Base-by-base conservation (phyloP, 1,140 invertebrate genomes). In the Drosophila erecta region DNA sequence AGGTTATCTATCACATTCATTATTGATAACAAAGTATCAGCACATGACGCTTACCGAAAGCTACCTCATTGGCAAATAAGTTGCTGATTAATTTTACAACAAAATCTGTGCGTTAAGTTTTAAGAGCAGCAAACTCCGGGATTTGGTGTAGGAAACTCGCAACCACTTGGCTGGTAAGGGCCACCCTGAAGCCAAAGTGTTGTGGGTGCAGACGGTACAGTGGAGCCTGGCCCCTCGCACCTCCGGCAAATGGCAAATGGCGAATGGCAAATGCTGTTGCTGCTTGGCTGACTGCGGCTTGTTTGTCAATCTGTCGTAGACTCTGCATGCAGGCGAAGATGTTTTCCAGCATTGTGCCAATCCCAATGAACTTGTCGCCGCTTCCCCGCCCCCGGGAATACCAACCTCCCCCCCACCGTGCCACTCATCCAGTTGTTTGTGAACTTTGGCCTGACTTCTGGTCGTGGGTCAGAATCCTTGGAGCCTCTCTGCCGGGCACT, bases 281-380 rank as follows among this genome's bases (percentile, higher is more conserved):
- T 87, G 84, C 84, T 79, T 79, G 76, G 72, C 76, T 87, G 84
- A 66, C 76, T 87, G 84, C 51, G 84, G 84, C 84, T 87, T 87
- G 84, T 87, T 87, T 87, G 84, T 87, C 84, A 87, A 87, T 87
- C 84, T 87, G 84, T 84, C 83, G 72, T 81, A 76, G 58, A 64
- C 56, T 50, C 61, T 51, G 60, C 67, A 70, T 79, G 60, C 75
- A 56, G 55, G 53, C 76, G 17, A 64, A 78, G 76, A 73, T 74
- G 76, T 58, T 77, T 33, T 41, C 47, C 62, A 76, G 77, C 70
- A 72, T 64, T 76, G 60, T 86, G 79, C 83, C 70, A 71, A 79
- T 72, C 65, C 76, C 62, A 73, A 78, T 83, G 76, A 77, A 76
- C 66, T 84, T 87, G 84, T 74, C 71, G 49, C 55, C 56, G 24